phyloP scores from a whole-genome alignment of 1,140 invertebrate species.

The Choristoneura fumiferana region DNA sequence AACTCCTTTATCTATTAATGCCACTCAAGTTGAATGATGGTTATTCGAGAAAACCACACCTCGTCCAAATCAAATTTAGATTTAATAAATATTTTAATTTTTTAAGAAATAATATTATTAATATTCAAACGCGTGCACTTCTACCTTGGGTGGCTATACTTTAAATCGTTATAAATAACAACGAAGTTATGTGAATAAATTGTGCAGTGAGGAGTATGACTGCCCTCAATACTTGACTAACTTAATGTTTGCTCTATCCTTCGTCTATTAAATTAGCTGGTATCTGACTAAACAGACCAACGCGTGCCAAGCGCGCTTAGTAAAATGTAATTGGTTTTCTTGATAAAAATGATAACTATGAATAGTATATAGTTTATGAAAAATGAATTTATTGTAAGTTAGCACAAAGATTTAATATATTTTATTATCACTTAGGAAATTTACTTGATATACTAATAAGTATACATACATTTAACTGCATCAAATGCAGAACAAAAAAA shows the following conservation, averaged over 20 bases:
- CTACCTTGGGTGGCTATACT: too few species aligned
- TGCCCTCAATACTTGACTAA: too few species aligned
- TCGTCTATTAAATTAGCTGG: conserved; percentile 25
- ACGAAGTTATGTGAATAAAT: too few species aligned
- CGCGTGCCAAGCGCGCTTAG: conserved; percentile 64
- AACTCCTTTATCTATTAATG: too few species aligned
- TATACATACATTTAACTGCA: conserved; percentile 53
- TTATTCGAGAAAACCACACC: too few species aligned
- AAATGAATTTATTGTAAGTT: conserved; percentile 77
- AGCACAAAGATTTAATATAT: conserved; percentile 79
- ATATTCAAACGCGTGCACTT: too few species aligned
- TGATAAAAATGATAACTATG: conserved; percentile 48
- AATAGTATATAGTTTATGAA: conserved; percentile 71
- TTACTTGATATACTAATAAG: conserved; percentile 66
- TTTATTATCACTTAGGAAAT: conserved; percentile 75
- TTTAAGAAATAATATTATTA: too few species aligned
- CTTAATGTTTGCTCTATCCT: background rate
- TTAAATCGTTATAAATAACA: too few species aligned
- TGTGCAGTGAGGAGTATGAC: too few species aligned
- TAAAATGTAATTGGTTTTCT: conserved; percentile 58
- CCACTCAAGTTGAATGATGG: too few species aligned
- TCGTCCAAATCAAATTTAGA: too few species aligned
- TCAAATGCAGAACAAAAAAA: conserved; percentile 58
- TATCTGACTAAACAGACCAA: conserved; percentile 56
- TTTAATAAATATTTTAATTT: too few species aligned